Percentiles rank a stretch among this genome's conserved stretches.
Evolutionary conservation across 2,113 vertebrate species (phyloP).

Genomic region (zebrafish (Danio rerio)): DNA sequence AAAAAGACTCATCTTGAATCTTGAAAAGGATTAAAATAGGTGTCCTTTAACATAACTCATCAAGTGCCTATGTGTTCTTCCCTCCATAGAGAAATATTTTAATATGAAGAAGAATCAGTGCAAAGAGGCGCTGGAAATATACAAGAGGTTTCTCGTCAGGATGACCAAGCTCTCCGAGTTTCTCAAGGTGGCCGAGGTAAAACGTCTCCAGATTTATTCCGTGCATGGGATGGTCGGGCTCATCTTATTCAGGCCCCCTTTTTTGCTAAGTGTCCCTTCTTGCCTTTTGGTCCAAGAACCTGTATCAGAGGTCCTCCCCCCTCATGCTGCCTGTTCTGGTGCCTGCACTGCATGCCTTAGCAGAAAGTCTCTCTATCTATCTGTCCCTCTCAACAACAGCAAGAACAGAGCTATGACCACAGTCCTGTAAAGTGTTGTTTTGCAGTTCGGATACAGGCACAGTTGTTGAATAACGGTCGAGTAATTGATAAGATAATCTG

Average conservation of each 20-base stretch:
- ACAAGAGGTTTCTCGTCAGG: slow-evolving; percentile 80
- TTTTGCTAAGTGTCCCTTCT: slow-evolving; percentile 50
- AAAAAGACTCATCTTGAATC: too few relatives aligned
- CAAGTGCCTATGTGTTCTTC: slow-evolving; percentile 5
- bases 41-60: not conserved
- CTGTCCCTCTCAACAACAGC: slow-evolving; percentile 62
- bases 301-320: slow-evolving; percentile 70
- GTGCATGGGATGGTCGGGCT: slow-evolving; percentile 56
- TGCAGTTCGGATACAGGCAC: slow-evolving; percentile 51
- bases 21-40: too few relatives aligned
- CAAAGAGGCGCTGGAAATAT: slow-evolving; percentile 81
- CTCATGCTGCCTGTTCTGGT: slow-evolving; percentile 77
- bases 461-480: slow-evolving; percentile 50
- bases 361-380: slow-evolving; percentile 69
- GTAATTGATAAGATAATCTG: slow-evolving; percentile 7
- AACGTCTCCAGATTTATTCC: slow-evolving; percentile 42
- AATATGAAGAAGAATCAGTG: slow-evolving; percentile 83
- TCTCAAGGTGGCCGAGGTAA: slow-evolving; percentile 81
- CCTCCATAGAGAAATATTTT: slow-evolving; percentile 78
- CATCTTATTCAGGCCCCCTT: slow-evolving; percentile 51
- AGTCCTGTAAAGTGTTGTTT: slow-evolving; percentile 51
- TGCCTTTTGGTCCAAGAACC: slow-evolving; percentile 63
- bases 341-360: slow-evolving; percentile 80
- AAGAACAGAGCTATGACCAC: slow-evolving; percentile 47
- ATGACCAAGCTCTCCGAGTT: slow-evolving; percentile 82